Conservation (phyloP, 2,888 invertebrate genomes). For the Encarsia formosa region DNA sequence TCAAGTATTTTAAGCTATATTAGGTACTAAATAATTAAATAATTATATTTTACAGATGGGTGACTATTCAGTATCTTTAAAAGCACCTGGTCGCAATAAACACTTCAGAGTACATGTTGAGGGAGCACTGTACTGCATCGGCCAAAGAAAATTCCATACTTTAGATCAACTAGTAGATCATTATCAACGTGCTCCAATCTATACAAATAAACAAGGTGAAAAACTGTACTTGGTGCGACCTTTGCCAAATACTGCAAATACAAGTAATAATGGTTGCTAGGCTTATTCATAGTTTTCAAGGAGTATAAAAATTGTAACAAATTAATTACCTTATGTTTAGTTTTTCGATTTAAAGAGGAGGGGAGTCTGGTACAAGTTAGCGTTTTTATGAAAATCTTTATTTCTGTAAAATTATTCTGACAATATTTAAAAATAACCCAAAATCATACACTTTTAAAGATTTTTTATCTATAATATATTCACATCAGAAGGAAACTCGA, state of each 20-base stretch:
- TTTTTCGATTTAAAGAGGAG: no score
- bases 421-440: no score
- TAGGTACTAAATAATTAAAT: neutral
- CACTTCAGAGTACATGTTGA: constrained; percentile 98
- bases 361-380: no score
- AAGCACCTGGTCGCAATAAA: constrained; percentile 96
- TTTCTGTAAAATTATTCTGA: no score
- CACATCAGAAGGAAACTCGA: no score
- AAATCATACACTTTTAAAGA: no score
- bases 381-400: no score
- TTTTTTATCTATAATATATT: no score
- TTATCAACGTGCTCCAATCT: constrained; percentile 98
- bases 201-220: constrained; percentile 96
- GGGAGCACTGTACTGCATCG: constrained; percentile 90
- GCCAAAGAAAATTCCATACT: constrained; percentile 94
- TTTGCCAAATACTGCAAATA: constrained; percentile 64
- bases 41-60: constrained; percentile 70
- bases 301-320: no score
- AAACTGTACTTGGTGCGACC: constrained; percentile 95
- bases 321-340: no score
- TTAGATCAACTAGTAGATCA: constrained; percentile 96
- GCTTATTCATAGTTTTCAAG: no score
- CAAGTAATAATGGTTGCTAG: constrained; percentile 49
- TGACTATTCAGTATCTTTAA: constrained; percentile 95
- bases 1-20: neutral